Conservation (phyloP, 2,113 vertebrate species). For the Pithys albifrons region DNA sequence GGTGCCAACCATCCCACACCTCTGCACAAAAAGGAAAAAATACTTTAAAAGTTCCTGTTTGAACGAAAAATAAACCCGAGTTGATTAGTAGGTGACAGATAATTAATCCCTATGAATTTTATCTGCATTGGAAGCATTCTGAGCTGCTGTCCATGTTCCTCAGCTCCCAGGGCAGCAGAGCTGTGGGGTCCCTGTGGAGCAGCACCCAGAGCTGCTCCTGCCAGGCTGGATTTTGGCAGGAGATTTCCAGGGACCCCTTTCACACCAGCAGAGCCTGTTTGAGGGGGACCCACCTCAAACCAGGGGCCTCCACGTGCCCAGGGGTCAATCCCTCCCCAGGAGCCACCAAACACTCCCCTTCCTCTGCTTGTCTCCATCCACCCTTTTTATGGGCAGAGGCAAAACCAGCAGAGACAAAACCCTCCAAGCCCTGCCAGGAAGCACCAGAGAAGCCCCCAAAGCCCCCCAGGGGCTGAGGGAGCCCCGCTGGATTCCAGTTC, state of each 20-base stretch:
- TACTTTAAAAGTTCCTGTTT: not conserved
- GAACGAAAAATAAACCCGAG: not conserved
- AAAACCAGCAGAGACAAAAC: not conserved
- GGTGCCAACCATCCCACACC: not conserved
- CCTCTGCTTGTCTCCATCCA: not conserved
- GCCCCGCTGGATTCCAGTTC: not conserved
- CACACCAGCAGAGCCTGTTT: not conserved
- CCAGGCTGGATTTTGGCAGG: fast-evolving
- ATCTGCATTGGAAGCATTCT: not conserved
- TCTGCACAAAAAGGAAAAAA: not conserved
- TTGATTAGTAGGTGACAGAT: not conserved
- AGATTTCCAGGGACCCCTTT: not conserved
- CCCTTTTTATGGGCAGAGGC: not conserved
- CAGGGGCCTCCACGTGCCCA: not conserved
- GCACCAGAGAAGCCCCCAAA: not conserved
- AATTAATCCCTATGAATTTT: not conserved
- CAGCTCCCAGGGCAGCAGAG: not conserved
- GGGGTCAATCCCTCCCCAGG: not conserved
- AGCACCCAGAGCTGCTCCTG: not conserved
- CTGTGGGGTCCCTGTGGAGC: not conserved
- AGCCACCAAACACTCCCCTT: not conserved
- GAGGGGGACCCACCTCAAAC: not conserved
- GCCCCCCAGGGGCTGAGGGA: not conserved
- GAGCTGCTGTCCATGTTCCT: fast-evolving
- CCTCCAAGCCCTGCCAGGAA: not conserved